Evolutionary conservation across 2,113 vertebrate genomes (phyloP), one percentile per base, ranked within the genome.

Genomic region (Pseudorhombus dupliciocellatus): DNA sequence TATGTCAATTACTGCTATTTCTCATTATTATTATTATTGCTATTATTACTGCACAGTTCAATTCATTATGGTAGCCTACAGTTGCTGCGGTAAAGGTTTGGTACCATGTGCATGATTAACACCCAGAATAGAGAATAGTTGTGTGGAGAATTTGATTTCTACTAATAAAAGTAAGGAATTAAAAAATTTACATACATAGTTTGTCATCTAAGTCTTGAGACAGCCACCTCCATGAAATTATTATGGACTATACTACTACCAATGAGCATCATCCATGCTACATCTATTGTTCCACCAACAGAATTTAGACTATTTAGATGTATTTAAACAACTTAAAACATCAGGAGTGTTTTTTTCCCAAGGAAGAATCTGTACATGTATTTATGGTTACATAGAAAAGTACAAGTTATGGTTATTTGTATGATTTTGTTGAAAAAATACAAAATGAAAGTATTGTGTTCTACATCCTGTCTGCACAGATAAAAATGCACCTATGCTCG

Each of bases 401-500:
- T 10, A 60, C 10, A 26, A 3, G 1, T 1, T 2, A 18, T 54
- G 51, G 18, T 56, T 54, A 73, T 62, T 28, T 0, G 3, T 65
- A 9, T 42, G 24, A 46, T 65, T 42, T 34, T 65, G 20, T 11
- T 2, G 11, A 5, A 37, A 59, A 31, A 21, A 22, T 20, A n/a
- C 14, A 12, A 50, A 62, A 25, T 15, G 20, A 52, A 57, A 37
- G 2, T 57, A 28, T 66, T 60, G 18, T 26, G 24, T 1, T 37
- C 2, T 52, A 34, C 18, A 56, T 57, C 34, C 11, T 1, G 28
- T 63, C 11, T 44, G 6, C 26, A 24, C 30, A 69, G 57, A 60
- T 54, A 79, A 69, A 79, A 69, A 80, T 8, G 28, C 30, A 59
- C 37, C 61, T 75, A 7, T 58, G 44, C 25, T 11, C 52, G 10